Evolutionary conservation across 2,113 vertebrate genomes (phyloP), one percentile per base, ranked within the genome.

Genomic region (Macheiramphus alcinus): DNA sequence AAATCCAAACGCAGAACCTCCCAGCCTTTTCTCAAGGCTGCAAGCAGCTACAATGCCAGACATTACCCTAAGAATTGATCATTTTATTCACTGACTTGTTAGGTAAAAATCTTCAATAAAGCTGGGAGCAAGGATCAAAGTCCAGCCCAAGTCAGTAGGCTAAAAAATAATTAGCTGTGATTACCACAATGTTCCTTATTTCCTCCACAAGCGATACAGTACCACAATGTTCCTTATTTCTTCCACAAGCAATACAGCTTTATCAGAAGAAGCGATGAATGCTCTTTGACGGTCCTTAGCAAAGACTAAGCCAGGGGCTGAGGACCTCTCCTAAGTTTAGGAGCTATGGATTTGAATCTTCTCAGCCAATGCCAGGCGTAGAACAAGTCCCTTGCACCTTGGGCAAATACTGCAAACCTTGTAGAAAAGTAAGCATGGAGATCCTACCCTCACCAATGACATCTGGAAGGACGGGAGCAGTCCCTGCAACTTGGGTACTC

Each of bases 401-500:
- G 43, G 26, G 26, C 9, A 83, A 88, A 19, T 29, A 36, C 32
- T 13, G 40, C 58, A 79, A 79, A 70, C 13, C 13, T 34, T 3
- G 10, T 6, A 32, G 66, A 78, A 73, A 88, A 78, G 50, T 1
- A 40, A 36, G 48, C 45, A 14, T 6, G 19, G 59, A 78, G 80
- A 76, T 38, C 19, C 45, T 18, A 22, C 14, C 10, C 36, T 5
- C 29, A 29, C 9, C 36, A 65, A 9, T 2, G 40, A 6, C 1
- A 55, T 0, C 32, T 48, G 40, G 34, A 71, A 80, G 50, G 21
- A 72, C 0, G 0, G 38, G 21, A 80, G 42, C 19, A 75, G 22
- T 4, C 13, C 42, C 53, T 10, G 48, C 1, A 1, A 25, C 29
- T 11, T 36, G 25, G 43, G 25, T 10, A 74, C 14, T 0, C 3